Evolutionary conservation across 2,888 invertebrate genomes (phyloP).

Genomic region (Caenorhabditis angaria): DNA sequence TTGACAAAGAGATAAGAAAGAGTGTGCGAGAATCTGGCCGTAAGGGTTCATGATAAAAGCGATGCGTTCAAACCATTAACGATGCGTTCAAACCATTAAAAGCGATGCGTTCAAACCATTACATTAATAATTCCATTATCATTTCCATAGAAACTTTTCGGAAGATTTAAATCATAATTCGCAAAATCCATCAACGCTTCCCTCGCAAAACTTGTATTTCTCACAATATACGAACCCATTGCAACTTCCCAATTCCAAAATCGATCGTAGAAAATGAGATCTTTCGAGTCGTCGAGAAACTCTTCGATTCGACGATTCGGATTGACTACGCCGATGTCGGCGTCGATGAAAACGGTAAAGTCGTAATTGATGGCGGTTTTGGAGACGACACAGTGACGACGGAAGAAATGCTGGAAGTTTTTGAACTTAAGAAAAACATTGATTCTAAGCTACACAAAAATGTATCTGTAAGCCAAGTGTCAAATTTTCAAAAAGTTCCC

Average conservation of each 20-base stretch:
- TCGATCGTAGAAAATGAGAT: slow-evolving; percentile 39
- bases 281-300: slow-evolving; percentile 20
- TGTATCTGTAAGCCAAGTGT: too few relatives aligned
- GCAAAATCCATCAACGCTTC: slow-evolving; percentile 39
- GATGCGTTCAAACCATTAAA: too few relatives aligned
- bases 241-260: slow-evolving; percentile 37
- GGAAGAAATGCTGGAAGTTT: slow-evolving; percentile 39
- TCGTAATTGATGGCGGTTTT: slow-evolving; percentile 25
- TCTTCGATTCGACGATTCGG: slow-evolving; percentile 43
- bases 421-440: background rate
- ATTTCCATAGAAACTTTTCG: slow-evolving; percentile 46
- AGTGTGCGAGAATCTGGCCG: too few relatives aligned
- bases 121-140: slow-evolving; percentile 55
- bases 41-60: too few relatives aligned
- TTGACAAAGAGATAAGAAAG: too few relatives aligned
- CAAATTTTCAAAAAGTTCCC: too few relatives aligned
- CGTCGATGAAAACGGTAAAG: slow-evolving; percentile 39
- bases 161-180: slow-evolving; percentile 42
- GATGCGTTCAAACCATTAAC: too few relatives aligned
- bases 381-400: slow-evolving; percentile 44
- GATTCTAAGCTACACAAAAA: too few relatives aligned
- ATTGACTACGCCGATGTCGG: slow-evolving; percentile 52
- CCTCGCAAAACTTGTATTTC: slow-evolving; percentile 21
- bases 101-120: too few relatives aligned
- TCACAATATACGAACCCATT: slow-evolving; percentile 39